Base-by-base conservation (phyloP, 2,888 invertebrate genomes). In the Dryococelus australis region DNA sequence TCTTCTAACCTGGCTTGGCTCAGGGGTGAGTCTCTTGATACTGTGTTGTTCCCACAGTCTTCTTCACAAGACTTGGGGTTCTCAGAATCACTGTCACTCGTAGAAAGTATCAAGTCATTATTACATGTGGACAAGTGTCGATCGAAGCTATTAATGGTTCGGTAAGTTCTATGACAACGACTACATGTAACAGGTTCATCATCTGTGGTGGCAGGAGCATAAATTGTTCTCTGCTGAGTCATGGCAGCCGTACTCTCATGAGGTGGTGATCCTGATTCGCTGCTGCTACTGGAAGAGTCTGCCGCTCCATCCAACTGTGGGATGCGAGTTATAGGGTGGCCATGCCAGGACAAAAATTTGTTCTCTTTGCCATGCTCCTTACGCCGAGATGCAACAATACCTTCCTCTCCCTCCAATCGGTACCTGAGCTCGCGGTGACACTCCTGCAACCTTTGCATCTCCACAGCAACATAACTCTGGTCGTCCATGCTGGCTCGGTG, bases 141-240 rank as follows among this genome's bases (percentile, higher is more conserved):
- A 90, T 97, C 96, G 91, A 96, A 97, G 87, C 97, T 97, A 88
- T 96, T 96, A 89, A 95, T 95, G 85, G 97, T 97, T 90, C 97
- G 94, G 91, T 97, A 97, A 3, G 97, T 97, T 91, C 98, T 96
- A 90, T 97, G 97, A 91, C 98, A 98, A 89, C 97, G 95, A 90
- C 96, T 95, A 92, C 98, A 98, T 90, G 97, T 96, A 0, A 98
- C 97, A 12, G 97, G 96, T 90, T 96, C 95, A 90, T 96, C 96
- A 80, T 94, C 93, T 87, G 94, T 93, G 35, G 65, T 65, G 43
- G 28, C 43, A 27, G n/a, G 88, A 27, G 87, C 79, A 93, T 92
- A 51, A 93, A 93, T 90, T 94, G 92, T 90, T 94, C 91, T 88
- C 93, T 93, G 89, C 93, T 91, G 28, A 35, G 20, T 28, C 5